These are phyloP conservation scores for Hydra vulgaris DNA, from an alignment of 30 jellyfish, hydroid and myxozoan species.

Conservation along the genomic window DNA sequence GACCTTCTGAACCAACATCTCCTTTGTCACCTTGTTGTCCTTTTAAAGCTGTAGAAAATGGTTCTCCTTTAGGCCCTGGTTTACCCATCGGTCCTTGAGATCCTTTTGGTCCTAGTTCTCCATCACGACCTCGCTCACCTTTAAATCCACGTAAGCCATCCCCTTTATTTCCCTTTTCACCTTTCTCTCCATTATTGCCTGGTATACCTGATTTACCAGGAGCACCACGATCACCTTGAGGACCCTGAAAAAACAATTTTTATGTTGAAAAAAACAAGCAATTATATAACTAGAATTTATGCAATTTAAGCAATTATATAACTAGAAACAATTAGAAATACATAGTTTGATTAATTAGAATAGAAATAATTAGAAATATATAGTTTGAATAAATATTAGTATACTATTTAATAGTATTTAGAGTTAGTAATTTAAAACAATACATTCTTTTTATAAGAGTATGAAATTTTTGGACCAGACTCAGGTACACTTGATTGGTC, in stretches of 20 bases:
- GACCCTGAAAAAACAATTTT: constrained; percentile 25
- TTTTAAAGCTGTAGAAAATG: constrained; percentile 11
- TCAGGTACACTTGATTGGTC: no score
- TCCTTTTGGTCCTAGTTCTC: constrained; percentile 30
- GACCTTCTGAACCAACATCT: constrained; percentile 40
- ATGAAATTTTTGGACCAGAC: no score
- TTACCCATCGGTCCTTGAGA: constrained; percentile 25
- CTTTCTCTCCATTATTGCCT: constrained; percentile 35
- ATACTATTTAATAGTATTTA: no score
- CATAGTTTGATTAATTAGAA: no score
- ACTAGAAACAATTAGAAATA: no score
- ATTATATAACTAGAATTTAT: no score
- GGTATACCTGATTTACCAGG: constrained; percentile 29
- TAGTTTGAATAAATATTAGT: no score
- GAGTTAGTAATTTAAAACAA: no score
- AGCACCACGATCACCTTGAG: constrained; percentile 34
- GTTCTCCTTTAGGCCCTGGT: constrained; percentile 45
- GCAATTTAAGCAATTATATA: no score
- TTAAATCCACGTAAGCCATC: constrained; percentile 30
- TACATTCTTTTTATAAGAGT: no score
- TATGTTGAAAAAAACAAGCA: not conserved
- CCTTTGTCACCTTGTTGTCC: constrained; percentile 63
- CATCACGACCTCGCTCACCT: constrained; percentile 43
- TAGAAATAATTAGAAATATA: no score
- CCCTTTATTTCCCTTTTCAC: constrained; percentile 37